These are phyloP conservation scores for Python bivittatus DNA, from an alignment of 2,113 vertebrate species.

Conservation along the genomic window DNA sequence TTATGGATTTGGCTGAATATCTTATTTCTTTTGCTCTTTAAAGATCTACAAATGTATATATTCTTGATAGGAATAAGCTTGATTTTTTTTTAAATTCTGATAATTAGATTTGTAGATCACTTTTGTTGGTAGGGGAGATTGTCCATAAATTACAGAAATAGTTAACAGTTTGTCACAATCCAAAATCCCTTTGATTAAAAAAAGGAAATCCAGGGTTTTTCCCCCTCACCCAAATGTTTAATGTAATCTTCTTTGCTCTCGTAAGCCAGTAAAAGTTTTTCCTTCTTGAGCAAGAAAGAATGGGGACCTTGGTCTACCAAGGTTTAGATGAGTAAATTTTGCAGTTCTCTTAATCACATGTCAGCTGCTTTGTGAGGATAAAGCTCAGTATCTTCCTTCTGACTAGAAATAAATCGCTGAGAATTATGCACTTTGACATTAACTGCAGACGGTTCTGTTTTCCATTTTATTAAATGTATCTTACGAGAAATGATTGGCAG, in stretches of 20 bases:
- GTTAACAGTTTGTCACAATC: background rate
- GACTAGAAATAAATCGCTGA: conserved; percentile 14
- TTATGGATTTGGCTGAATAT: background rate
- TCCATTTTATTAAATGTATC: background rate
- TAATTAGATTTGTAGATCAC: background rate
- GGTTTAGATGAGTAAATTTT: background rate
- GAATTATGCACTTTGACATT: background rate
- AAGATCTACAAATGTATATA: background rate
- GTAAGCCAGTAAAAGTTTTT: background rate
- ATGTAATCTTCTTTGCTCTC: conserved; percentile 2
- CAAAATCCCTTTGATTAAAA: conserved; percentile 6
- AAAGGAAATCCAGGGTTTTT: conserved; percentile 13
- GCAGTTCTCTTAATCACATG: background rate
- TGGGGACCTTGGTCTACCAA: background rate
- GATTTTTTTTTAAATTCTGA: background rate
- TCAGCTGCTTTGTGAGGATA: background rate
- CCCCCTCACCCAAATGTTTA: background rate
- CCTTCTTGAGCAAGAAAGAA: conserved; percentile 32
- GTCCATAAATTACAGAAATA: background rate
- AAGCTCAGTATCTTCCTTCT: background rate
- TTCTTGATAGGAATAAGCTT: background rate
- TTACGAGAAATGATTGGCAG: background rate
- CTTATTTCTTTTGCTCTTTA: background rate
- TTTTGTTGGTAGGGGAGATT: background rate
- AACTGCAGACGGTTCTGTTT: background rate